Conservation (phyloP, 1,140 invertebrate species). For the Pseudomyrmex pallidus region DNA sequence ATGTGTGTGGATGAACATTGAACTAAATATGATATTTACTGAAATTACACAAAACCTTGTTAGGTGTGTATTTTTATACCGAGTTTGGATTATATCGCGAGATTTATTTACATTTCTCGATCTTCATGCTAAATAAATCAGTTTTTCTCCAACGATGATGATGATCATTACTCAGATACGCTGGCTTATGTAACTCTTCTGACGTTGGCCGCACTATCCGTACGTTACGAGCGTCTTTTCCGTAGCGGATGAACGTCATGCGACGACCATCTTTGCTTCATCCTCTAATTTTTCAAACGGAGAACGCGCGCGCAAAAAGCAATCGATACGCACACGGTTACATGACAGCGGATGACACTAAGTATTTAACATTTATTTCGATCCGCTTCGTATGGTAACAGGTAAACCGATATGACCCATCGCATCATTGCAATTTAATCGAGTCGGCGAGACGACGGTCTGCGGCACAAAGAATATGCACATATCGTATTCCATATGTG, state of each 20-base stretch:
- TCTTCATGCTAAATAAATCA: not conserved
- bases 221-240: not conserved
- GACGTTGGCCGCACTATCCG: no score
- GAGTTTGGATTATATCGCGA: no score
- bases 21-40: conserved; percentile 38
- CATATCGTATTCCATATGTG: conserved; percentile 10
- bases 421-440: conserved; percentile 56
- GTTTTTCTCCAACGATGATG: not conserved
- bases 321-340: not conserved
- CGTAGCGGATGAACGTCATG: not conserved
- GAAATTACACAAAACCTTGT: conserved; percentile 3
- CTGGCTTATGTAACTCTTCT: not conserved
- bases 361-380: conserved; percentile 59
- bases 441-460: conserved; percentile 12
- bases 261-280: not conserved
- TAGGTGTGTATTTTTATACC: not conserved
- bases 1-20: not conserved
- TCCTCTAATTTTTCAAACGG: not conserved
- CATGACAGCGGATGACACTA: not conserved
- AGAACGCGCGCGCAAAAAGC: not conserved
- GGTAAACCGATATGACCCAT: conserved; percentile 17
- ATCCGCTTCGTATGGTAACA: not conserved
- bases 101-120: no score
- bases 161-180: not conserved
- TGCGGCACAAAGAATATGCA: conserved; percentile 39